Evolutionary conservation across 1,140 invertebrate species (phyloP).

Genomic region (Rhopalosiphum padi): DNA sequence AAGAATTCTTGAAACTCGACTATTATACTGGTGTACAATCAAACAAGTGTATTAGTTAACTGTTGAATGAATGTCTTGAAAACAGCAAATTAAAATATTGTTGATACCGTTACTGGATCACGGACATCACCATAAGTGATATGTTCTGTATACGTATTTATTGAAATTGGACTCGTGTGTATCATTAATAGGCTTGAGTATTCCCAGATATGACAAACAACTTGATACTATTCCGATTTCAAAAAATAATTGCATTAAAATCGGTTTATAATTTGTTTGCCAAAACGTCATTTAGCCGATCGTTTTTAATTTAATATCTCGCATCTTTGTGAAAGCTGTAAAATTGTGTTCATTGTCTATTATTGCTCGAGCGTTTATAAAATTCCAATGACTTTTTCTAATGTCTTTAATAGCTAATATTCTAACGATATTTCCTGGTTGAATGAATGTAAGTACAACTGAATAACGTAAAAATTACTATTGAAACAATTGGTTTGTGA

Average conservation of each 20-base stretch:
- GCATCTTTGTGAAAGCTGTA: background rate
- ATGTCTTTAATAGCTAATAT: constrained; percentile 61
- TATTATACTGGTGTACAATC: too few relatives aligned
- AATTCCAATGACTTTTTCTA: constrained; percentile 63
- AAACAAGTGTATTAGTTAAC: too few relatives aligned
- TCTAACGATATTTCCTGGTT: too few relatives aligned
- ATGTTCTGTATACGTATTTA: background rate
- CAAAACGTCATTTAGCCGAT: background rate
- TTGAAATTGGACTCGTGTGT: background rate
- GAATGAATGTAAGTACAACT: too few relatives aligned
- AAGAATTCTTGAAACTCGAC: background rate
- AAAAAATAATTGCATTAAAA: background rate
- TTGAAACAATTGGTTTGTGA: too few relatives aligned
- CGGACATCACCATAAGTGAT: background rate
- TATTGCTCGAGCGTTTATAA: constrained; percentile 61
- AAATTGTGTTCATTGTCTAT: background rate
- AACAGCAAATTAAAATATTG: background rate
- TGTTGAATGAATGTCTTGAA: too few relatives aligned
- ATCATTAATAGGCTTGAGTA: background rate
- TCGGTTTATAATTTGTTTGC: background rate
- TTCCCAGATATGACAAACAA: background rate
- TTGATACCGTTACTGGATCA: background rate
- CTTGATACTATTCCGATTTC: background rate
- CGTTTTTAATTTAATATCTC: too few relatives aligned
- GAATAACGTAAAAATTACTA: too few relatives aligned